Percentiles rank a stretch among this genome's conserved stretches.
Conservation (phyloP, 2,113 vertebrate genomes). For the Pteruthius melanotis region DNA sequence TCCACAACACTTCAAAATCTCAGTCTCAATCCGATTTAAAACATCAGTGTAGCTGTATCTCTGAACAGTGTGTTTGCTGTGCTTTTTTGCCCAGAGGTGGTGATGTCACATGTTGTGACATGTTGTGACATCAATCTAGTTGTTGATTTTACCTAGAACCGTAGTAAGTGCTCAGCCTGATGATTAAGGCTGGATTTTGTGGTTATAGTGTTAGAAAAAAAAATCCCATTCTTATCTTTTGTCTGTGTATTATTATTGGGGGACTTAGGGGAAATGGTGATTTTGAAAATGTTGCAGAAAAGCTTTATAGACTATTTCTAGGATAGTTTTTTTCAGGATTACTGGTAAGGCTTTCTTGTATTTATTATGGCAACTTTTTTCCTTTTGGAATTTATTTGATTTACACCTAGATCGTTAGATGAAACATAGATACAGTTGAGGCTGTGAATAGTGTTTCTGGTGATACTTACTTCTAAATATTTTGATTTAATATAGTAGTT, state of each 20-base stretch:
- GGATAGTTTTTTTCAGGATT: neutral
- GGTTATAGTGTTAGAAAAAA: neutral
- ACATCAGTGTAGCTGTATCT: neutral
- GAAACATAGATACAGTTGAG: neutral
- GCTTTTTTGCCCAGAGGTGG: neutral
- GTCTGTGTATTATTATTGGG: neutral
- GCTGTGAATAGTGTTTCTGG: neutral
- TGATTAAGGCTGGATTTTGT: neutral
- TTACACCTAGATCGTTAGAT: neutral
- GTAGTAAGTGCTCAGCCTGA: neutral
- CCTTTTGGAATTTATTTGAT: neutral
- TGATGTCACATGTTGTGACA: fast-evolving
- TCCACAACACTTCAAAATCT: neutral
- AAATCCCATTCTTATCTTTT: neutral
- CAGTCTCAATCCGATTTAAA: neutral
- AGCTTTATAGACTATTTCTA: neutral
- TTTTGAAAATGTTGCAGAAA: neutral
- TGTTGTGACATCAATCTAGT: too few species aligned
- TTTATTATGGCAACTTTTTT: neutral
- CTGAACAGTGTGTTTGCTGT: neutral
- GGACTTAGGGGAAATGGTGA: fast-evolving
- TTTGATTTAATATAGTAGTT: neutral
- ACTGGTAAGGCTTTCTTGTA: neutral
- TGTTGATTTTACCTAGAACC: neutral
- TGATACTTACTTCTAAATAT: neutral